phyloP scores from a whole-genome alignment of 2,888 invertebrate species.

The Aromia moschata region DNA sequence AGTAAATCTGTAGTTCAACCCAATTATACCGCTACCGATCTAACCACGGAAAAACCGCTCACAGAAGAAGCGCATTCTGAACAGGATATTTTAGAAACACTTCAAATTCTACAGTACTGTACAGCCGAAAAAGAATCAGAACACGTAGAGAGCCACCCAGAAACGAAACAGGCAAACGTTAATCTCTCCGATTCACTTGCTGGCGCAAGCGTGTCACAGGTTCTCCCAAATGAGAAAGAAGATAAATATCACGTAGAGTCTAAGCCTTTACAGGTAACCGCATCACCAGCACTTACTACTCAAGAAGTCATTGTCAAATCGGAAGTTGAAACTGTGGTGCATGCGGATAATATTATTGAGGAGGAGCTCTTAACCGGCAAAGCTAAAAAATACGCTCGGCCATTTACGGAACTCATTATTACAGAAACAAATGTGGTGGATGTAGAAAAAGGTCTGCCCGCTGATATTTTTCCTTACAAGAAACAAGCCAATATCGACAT shows the following conservation, averaged over 20 bases:
- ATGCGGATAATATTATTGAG: constrained; percentile 62
- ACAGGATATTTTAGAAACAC: constrained; percentile 65
- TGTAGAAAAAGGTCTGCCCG: constrained; percentile 61
- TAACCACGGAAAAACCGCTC: constrained; percentile 56
- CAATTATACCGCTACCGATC: constrained; percentile 57
- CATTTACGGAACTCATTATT: constrained; percentile 65
- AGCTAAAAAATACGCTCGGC: constrained; percentile 64
- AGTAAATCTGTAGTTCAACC: constrained; percentile 64
- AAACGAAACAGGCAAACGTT: constrained; percentile 56
- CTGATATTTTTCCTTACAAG: constrained; percentile 67
- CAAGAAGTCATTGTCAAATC: constrained; percentile 64
- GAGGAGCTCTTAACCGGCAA: constrained; percentile 60
- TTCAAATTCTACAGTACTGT: constrained; percentile 65
- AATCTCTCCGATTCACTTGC: constrained; percentile 55
- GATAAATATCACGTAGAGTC: constrained; percentile 57
- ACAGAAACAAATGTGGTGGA: constrained; percentile 68
- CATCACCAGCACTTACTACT: constrained; percentile 61
- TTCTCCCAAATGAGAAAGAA: constrained; percentile 64
- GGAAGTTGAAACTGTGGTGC: constrained; percentile 62
- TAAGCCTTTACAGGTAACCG: constrained; percentile 58
- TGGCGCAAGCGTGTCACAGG: constrained; percentile 61
- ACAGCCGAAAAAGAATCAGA: constrained; percentile 65
- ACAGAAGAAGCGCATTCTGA: constrained; percentile 63
- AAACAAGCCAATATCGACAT: constrained; percentile 66
- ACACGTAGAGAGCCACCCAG: constrained; percentile 53